phyloP scores from a whole-genome alignment of 2,888 invertebrate species.

The Dilophus febrilis region DNA sequence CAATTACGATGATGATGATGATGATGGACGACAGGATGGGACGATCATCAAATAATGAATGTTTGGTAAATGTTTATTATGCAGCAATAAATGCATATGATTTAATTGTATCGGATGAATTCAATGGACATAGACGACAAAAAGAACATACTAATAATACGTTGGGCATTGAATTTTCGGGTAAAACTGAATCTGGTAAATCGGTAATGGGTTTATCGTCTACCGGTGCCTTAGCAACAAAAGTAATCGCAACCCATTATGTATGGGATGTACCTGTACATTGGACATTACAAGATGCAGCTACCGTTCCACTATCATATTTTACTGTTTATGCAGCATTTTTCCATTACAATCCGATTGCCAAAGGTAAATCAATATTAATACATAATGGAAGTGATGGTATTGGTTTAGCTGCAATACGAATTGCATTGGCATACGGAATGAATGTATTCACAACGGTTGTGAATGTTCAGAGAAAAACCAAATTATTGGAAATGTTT shows the following conservation, averaged over 20 bases:
- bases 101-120: slow-evolving; percentile 85
- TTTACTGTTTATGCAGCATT: slow-evolving; percentile 42
- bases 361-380: slow-evolving; percentile 28
- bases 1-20: slow-evolving; percentile 86
- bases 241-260: slow-evolving; percentile 31
- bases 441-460: slow-evolving; percentile 56
- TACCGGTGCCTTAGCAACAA: slow-evolving; percentile 36
- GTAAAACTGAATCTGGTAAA: slow-evolving; percentile 37
- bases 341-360: slow-evolving; percentile 21
- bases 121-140: slow-evolving; percentile 43
- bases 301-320: slow-evolving; percentile 66
- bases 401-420: slow-evolving; percentile 63
- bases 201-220: slow-evolving; percentile 46
- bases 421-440: slow-evolving; percentile 44
- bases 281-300: slow-evolving; percentile 59
- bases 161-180: slow-evolving; percentile 52
- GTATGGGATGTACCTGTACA: slow-evolving; percentile 51
- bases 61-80: slow-evolving; percentile 53
- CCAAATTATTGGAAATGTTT: slow-evolving; percentile 38
- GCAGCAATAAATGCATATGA: slow-evolving; percentile 85
- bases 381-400: slow-evolving; percentile 51
- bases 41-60: slow-evolving; percentile 66
- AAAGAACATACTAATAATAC: slow-evolving; percentile 45
- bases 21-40: slow-evolving; percentile 93
- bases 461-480: slow-evolving; percentile 42